Evolutionary conservation across 2,113 vertebrate species (phyloP).

Genomic region (Malurus cyaneus): DNA sequence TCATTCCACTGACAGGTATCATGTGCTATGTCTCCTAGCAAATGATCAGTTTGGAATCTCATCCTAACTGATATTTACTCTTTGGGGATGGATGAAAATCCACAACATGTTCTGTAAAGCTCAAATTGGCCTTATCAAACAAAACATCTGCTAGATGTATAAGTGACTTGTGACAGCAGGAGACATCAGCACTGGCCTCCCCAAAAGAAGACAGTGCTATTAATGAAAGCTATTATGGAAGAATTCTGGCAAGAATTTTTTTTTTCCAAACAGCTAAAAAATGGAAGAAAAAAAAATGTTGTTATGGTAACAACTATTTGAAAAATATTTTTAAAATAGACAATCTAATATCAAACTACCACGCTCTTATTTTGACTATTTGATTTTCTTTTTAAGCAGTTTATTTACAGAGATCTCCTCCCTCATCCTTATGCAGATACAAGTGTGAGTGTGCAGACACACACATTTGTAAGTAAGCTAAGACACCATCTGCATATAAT

Average conservation of each 20-base stretch:
- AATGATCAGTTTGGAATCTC: conserved; percentile 25
- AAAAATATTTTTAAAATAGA: conserved; percentile 74
- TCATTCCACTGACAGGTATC: conserved; percentile 16
- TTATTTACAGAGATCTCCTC: conserved; percentile 52
- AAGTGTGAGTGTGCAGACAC: background rate
- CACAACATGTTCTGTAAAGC: conserved; percentile 66
- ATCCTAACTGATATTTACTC: conserved; percentile 60
- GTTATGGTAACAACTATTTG: conserved; percentile 77
- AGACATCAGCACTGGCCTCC: conserved; percentile 64
- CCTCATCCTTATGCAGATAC: background rate
- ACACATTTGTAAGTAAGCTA: background rate
- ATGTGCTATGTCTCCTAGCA: background rate
- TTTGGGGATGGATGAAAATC: conserved; percentile 38
- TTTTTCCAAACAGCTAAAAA: conserved; percentile 59
- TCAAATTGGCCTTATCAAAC: conserved; percentile 73
- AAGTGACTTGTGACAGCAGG: conserved; percentile 75
- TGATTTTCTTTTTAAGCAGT: conserved; percentile 57
- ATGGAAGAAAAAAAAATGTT: conserved; percentile 69
- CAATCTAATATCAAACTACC: conserved; percentile 68
- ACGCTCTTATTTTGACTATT: conserved; percentile 68
- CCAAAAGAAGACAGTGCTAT: conserved; percentile 69
- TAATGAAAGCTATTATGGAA: conserved; percentile 76
- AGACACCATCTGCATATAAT: background rate
- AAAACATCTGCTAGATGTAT: conserved; percentile 71
- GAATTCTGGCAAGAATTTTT: conserved; percentile 70